Conservation (phyloP, 2,113 vertebrate species). For the Colossoma macropomum region DNA sequence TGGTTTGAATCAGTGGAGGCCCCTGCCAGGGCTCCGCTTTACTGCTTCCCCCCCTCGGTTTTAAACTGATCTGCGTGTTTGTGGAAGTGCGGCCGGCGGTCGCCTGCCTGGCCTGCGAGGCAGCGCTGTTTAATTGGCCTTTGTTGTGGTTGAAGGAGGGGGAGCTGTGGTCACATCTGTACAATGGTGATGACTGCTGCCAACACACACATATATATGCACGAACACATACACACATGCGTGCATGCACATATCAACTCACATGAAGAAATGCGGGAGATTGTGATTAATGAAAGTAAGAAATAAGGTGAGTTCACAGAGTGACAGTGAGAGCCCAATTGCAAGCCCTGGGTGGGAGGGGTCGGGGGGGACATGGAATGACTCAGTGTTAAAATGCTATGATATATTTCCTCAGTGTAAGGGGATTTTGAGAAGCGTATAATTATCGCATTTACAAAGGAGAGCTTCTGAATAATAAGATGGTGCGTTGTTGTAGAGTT, state of each 20-base stretch:
- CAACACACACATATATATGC: conserved; percentile 52
- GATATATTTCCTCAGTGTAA: conserved; percentile 56
- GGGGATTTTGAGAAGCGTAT: conserved; percentile 71
- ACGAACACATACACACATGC: conserved; percentile 33
- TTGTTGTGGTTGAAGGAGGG: conserved; percentile 77
- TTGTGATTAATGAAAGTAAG: conserved; percentile 22
- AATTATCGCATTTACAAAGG: conserved; percentile 84
- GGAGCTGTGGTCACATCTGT: conserved; percentile 70
- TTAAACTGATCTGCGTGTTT: conserved; percentile 84
- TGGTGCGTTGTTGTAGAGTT: conserved; percentile 63
- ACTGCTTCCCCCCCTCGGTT: conserved; percentile 79
- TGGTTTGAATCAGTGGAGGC: conserved; percentile 77
- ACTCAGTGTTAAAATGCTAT: conserved; percentile 54
- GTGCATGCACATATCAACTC: conserved; percentile 50
- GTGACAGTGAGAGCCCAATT: conserved; percentile 6
- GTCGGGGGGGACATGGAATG: background rate
- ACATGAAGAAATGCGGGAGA: conserved; percentile 13
- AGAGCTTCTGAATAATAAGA: conserved; percentile 76
- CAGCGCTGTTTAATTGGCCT: conserved; percentile 81
- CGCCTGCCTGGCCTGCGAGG: conserved; percentile 78
- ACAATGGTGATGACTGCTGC: conserved; percentile 72
- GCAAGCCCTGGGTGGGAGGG: background rate
- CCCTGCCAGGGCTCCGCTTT: conserved; percentile 73
- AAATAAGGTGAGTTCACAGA: conserved; percentile 32
- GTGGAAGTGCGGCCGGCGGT: conserved; percentile 84